Percentiles rank a stretch among this genome's conserved stretches.
phyloP scores from a whole-genome alignment of 2,797 vertebrate genomes.

The Anisognathus igniventris region DNA sequence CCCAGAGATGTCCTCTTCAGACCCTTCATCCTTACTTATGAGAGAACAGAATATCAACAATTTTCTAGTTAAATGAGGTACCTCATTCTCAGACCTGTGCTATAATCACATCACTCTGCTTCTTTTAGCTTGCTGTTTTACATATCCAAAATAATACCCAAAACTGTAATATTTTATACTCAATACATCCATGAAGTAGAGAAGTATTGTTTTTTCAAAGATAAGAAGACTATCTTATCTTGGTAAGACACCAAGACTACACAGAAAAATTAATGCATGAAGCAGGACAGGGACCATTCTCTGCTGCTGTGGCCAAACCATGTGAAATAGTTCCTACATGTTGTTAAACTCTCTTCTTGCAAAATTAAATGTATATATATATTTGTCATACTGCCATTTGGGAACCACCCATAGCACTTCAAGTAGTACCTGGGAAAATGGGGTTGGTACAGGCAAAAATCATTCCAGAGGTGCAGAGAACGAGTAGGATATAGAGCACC shows the following conservation, averaged over 20 bases:
- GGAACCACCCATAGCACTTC: not conserved
- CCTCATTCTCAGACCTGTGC: not conserved
- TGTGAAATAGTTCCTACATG: not conserved
- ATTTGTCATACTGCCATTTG: not conserved
- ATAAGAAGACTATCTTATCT: not conserved
- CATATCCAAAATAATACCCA: not conserved
- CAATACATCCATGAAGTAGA: not conserved
- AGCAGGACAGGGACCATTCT: not conserved
- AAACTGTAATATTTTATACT: not conserved
- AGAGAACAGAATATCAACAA: not conserved
- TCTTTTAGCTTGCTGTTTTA: not conserved
- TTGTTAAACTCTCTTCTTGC: not conserved
- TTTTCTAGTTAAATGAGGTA: not conserved
- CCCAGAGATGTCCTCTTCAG: not conserved
- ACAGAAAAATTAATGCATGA: not conserved
- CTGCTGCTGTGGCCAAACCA: not conserved
- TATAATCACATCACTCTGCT: not conserved
- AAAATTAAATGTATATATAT: not conserved
- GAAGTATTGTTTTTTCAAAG: not conserved
- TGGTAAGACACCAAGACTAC: not conserved
- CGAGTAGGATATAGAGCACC: not conserved
- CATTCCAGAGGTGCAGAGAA: not conserved
- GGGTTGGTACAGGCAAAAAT: not conserved
- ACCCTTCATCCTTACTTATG: not conserved
- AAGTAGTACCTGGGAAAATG: not conserved